Evolutionary conservation across 1,140 invertebrate genomes (phyloP).

Genomic region (Tenebrio molitor): DNA sequence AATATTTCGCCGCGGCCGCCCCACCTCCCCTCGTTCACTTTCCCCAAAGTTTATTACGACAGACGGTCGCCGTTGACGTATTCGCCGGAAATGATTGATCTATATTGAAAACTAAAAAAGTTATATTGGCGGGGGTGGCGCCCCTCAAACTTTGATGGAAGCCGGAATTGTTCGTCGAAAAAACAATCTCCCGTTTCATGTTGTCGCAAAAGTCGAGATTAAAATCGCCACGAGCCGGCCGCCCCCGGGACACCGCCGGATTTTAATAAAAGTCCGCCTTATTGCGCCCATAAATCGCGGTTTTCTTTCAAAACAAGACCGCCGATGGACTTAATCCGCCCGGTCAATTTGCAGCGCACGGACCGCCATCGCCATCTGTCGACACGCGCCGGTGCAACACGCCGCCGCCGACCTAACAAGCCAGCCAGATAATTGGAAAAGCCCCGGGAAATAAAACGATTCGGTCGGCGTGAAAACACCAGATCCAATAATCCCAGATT

Average conservation of each 20-base stretch:
- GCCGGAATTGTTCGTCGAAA: constrained; percentile 20
- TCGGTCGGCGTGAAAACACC: constrained; percentile 58
- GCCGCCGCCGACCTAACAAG: constrained; percentile 53
- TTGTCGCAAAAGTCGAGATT: constrained; percentile 14
- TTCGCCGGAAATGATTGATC: constrained; percentile 45
- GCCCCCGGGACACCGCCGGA: background rate
- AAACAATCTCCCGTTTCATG: constrained; percentile 20
- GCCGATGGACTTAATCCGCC: constrained; percentile 19
- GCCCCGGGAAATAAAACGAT: constrained; percentile 60
- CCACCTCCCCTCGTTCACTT: background rate
- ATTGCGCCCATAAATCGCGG: constrained; percentile 29
- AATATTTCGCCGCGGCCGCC: constrained; percentile 22
- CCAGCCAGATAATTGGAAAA: constrained; percentile 62
- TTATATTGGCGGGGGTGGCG: constrained; percentile 24
- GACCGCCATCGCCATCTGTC: constrained; percentile 20
- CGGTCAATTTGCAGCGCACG: constrained; percentile 24
- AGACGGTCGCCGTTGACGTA: constrained; percentile 22
- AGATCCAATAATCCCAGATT: constrained; percentile 61
- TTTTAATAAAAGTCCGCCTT: constrained; percentile 28
- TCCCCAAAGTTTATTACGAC: constrained; percentile 46
- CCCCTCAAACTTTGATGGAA: constrained; percentile 40
- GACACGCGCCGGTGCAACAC: constrained; percentile 17
- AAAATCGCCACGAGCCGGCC: constrained; percentile 18
- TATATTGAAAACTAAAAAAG: constrained; percentile 47
- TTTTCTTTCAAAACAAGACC: constrained; percentile 36